Evolutionary conservation across 2,797 vertebrate species (phyloP), one percentile per base, ranked within the genome.

Genomic region (Propithecus perrieri): DNA sequence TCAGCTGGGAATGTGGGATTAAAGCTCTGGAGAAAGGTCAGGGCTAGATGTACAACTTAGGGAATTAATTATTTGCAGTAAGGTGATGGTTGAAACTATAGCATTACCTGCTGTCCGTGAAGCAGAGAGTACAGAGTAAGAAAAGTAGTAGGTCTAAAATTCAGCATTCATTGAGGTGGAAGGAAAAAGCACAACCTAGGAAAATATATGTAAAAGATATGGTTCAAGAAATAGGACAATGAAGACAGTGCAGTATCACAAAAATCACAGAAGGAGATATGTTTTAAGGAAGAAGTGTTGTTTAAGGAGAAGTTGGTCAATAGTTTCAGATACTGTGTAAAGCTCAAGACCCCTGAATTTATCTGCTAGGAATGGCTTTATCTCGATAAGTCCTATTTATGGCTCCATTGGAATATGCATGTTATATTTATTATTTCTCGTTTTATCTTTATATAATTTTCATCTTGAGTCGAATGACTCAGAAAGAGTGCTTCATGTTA

Each of bases 381-480:
- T 30, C 20, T 3, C 14, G 41, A 41, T 41, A 41, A 89, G 30
- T 28, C 10, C 12, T 75, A 48, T 76, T 92, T 74, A 81, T 74
- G 76, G 67, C 15, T 22, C 9, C 38, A 57, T 26, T 7, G 24
- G 2, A 85, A 48, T 76, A 72, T 72, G 14, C 20, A 59, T 65
- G 7, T 38, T 80, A 20, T 87, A 88, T 8, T n/a, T 84, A 90
- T n/a, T 65, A 65, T 65, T 65, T 71, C 67, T 41, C 18, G 91
- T 92, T 91, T 69, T 74, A 93, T 46, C 63, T 93, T 87, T 15
- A 72, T 63, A 50, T 72, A 12, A 55, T 71, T 96, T 93, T 88
- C 46, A 85, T 41, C 57, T 90, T 91, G 38, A 81, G 14, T 78
- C 20, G 92, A 92, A 28, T 84, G 35, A 85, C 71, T 57, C 71